A percentile compares a stretch with the other conserved stretches of the same genome.
phyloP scores from a whole-genome alignment of 2,113 vertebrate species.

The Nerophis ophidion region DNA sequence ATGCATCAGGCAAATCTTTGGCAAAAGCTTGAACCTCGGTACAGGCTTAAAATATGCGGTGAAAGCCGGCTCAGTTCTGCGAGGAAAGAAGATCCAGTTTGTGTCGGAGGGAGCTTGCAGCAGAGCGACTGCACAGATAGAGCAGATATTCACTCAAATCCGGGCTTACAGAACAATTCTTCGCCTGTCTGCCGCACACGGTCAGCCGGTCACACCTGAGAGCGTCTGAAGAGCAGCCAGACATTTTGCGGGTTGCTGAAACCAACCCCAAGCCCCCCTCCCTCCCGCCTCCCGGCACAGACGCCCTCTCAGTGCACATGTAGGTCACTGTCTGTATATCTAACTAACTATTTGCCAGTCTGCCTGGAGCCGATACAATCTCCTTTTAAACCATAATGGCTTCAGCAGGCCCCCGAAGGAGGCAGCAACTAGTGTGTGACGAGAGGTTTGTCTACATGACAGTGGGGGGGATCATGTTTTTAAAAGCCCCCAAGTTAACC shows the following conservation, averaged over 20 bases:
- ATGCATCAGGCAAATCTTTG: conserved; percentile 55
- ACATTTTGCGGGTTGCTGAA: conserved; percentile 47
- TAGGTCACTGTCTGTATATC: conserved; percentile 42
- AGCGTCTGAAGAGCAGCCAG: conserved; percentile 60
- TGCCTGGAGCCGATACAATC: conserved; percentile 53
- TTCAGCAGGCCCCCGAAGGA: conserved; percentile 58
- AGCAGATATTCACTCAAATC: conserved; percentile 56
- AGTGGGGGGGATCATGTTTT: conserved; percentile 53
- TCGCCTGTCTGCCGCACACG: conserved; percentile 53
- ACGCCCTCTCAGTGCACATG: conserved; percentile 39
- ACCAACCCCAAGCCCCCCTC: not conserved
- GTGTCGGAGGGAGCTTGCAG: conserved; percentile 32
- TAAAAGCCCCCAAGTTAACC: conserved; percentile 66
- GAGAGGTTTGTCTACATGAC: conserved; percentile 42
- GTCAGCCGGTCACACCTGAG: conserved; percentile 63
- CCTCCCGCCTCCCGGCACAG: conserved; percentile 21
- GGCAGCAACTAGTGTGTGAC: conserved; percentile 40
- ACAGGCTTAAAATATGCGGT: conserved; percentile 58
- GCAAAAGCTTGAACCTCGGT: conserved; percentile 52
- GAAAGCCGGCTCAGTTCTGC: conserved; percentile 55
- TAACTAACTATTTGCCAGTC: conserved; percentile 59
- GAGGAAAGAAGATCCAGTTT: conserved; percentile 62
- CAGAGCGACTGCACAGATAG: conserved; percentile 45
- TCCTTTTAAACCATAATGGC: conserved; percentile 57
- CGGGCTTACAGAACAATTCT: conserved; percentile 52